These are phyloP conservation scores for Tiliacea citrago DNA, from an alignment of 2,888 invertebrate genomes.

Conservation along the genomic window DNA sequence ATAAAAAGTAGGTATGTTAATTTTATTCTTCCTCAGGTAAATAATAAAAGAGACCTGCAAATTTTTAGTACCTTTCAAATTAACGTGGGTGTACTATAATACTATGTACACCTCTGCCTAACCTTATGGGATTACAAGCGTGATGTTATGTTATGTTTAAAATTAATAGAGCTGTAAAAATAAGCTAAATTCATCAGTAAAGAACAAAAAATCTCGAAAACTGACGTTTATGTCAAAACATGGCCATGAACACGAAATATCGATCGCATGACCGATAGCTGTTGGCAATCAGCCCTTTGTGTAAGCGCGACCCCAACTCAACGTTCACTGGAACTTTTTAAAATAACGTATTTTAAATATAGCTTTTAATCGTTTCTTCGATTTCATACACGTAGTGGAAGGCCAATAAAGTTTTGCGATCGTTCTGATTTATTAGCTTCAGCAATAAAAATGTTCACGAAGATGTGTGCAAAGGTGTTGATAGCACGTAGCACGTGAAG, in stretches of 20 bases:
- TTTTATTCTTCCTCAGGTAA: not conserved
- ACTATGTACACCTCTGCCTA: too few species aligned
- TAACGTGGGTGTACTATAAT: too few species aligned
- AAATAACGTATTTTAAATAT: constrained; percentile 24
- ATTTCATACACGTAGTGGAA: constrained; percentile 3
- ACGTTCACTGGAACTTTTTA: constrained; percentile 24
- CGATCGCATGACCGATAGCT: constrained; percentile 50
- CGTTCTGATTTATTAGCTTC: constrained; percentile 43
- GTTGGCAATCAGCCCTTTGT: constrained; percentile 53
- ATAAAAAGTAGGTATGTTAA: not conserved
- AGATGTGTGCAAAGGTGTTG: constrained; percentile 26
- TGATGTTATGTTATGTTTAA: too few species aligned
- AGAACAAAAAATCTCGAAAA: constrained; percentile 6
- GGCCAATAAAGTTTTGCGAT: constrained; percentile 43
- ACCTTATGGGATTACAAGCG: too few species aligned
- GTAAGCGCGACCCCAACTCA: constrained; percentile 33
- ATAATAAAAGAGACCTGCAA: too few species aligned
- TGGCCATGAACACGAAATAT: constrained; percentile 55
- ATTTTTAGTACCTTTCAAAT: not conserved
- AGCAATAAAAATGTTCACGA: constrained; percentile 47
- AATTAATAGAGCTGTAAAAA: not conserved
- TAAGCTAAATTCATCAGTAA: not conserved
- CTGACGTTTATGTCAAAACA: constrained; percentile 16
- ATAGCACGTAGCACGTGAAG: constrained; percentile 31
- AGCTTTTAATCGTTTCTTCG: constrained; percentile 17